Evolutionary conservation across 2,888 invertebrate genomes (phyloP).

Genomic region (Ichneumon xanthorius): DNA sequence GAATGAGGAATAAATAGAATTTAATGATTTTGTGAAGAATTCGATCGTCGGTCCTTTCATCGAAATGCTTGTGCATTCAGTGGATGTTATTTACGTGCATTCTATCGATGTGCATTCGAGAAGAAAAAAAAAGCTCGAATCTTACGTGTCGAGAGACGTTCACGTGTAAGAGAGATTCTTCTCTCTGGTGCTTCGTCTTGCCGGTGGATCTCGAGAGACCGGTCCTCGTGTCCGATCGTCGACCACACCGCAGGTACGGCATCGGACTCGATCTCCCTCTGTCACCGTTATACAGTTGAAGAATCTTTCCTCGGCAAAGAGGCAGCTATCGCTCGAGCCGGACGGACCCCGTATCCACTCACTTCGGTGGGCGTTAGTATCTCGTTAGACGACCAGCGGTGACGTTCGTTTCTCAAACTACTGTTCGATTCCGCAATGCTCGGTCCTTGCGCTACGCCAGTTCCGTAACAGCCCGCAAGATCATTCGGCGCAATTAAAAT

Average conservation of each 20-base stretch:
- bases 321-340: constrained; percentile 15
- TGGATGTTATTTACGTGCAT: too few relatives aligned
- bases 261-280: constrained; percentile 60
- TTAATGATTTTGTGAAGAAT: neutral
- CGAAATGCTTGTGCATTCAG: neutral
- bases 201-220: constrained; percentile 50
- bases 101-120: neutral
- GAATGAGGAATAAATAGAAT: neutral
- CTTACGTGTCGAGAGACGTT: constrained; percentile 29
- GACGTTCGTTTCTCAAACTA: constrained; percentile 50
- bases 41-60: neutral
- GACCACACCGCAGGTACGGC: constrained; percentile 55
- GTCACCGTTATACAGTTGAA: constrained; percentile 61
- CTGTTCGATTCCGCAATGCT: constrained; percentile 22
- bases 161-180: constrained; percentile 49
- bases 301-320: constrained; percentile 35
- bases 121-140: constrained; percentile 33
- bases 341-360: constrained; percentile 44
- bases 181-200: constrained; percentile 45
- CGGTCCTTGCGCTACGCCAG: neutral
- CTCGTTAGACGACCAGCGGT: constrained; percentile 61
- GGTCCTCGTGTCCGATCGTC: constrained; percentile 45
- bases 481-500: neutral
- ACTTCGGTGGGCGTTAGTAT: constrained; percentile 65
- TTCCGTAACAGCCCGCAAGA: neutral